These are phyloP conservation scores for Oncorhynchus keta DNA, from an alignment of 2,113 vertebrate species.

Conservation along the genomic window DNA sequence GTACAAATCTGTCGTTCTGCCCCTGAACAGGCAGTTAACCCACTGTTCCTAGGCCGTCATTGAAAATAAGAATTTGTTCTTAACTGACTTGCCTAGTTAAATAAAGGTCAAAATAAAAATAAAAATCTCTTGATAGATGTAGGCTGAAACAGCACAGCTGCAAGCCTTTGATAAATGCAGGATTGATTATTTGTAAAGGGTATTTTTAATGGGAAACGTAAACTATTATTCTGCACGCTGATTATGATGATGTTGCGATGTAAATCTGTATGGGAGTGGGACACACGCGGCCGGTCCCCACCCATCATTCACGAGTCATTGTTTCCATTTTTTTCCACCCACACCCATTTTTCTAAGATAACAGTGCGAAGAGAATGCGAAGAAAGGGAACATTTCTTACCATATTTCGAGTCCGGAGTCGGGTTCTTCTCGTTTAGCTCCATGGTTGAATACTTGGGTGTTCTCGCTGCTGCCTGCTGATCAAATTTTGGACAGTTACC, in stretches of 20 bases:
- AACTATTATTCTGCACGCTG: too few relatives aligned
- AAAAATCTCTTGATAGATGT: too few relatives aligned
- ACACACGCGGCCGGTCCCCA: constrained; percentile 61
- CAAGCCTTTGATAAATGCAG: too few relatives aligned
- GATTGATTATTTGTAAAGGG: too few relatives aligned
- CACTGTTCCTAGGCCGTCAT: too few relatives aligned
- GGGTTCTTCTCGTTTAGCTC: constrained; percentile 66
- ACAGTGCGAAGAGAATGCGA: constrained; percentile 5
- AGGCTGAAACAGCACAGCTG: too few relatives aligned
- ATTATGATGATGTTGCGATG: not conserved
- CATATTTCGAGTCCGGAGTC: constrained; percentile 68
- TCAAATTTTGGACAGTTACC: constrained; percentile 54
- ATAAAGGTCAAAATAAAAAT: too few relatives aligned
- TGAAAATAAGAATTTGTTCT: too few relatives aligned
- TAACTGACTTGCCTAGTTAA: too few relatives aligned
- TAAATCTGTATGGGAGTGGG: constrained; percentile 33
- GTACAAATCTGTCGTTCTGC: too few relatives aligned
- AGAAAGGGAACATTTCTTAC: constrained; percentile 44
- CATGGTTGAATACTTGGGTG: constrained; percentile 47
- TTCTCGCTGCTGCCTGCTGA: constrained; percentile 25
- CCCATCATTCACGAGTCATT: constrained; percentile 66
- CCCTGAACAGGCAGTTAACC: too few relatives aligned
- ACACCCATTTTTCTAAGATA: constrained; percentile 12
- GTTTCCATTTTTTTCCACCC: constrained; percentile 57
- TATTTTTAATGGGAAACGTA: too few relatives aligned